Base-by-base conservation (phyloP, 1,140 invertebrate species). In the Andrena cerasifolii region DNA sequence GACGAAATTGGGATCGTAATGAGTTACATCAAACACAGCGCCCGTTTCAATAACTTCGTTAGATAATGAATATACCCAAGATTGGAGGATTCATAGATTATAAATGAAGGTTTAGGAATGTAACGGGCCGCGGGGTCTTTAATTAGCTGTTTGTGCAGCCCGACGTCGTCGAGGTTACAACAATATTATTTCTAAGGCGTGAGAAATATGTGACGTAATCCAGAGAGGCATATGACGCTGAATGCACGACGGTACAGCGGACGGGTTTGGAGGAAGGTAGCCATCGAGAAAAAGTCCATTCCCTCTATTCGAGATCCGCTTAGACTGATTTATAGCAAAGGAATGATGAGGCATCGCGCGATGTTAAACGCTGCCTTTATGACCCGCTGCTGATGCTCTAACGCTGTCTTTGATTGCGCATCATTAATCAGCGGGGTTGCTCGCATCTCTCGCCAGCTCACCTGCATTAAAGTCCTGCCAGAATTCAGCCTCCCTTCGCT, bases 291-390 rank as follows among this genome's bases (percentile, higher is more conserved):
- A 71, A 59, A 73, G 40, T 62, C 71, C 66, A 21, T 54, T 77
- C 31, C 68, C 45, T 62, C 66, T 54, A 61, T 66, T 16, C 53
- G 68, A 49, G 47, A 67, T 65, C 51, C 70, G 79, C 78, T 80
- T 79, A 83, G 81, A 82, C 80, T 89, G 88, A 89, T 89, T 89
- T 88, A 89, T 89, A 87, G 88, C 80, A 73, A 82, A 73, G 81
- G 81, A 77, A 89, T 89, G 88, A 89, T 89, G 87, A 81, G 83
- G 87, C 88, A 88, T 81, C 86, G 83, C 86, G 82, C 80, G 78
- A 85, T 79, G 86, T 84, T 88, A 88, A 88, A 88, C 83, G 82
- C 79, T 80, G 83, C 86, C 80, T 84, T 89, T 87, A 89, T 87
- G 82, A 84, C 80, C 72, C 72, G 74, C 72, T 79, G 74, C 78